These are phyloP conservation scores for Tipula helvola DNA, from an alignment of 2,888 invertebrate species.

Conservation along the genomic window DNA sequence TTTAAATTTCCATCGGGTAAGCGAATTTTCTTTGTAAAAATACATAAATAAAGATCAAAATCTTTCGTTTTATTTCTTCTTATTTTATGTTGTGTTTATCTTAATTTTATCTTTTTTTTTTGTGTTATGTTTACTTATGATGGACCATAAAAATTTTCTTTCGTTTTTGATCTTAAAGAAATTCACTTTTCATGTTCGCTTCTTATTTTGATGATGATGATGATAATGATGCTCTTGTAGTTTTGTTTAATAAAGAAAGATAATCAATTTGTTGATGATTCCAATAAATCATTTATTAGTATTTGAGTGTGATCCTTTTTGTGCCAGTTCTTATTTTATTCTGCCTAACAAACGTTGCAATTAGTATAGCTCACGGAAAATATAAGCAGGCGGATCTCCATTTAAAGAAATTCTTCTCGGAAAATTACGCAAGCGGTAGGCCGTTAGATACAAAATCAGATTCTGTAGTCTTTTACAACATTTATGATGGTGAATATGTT, in stretches of 20 bases:
- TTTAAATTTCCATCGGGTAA: conserved; percentile 13
- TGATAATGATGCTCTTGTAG: too few relatives aligned
- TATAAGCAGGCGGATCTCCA: too few relatives aligned
- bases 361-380: too few relatives aligned
- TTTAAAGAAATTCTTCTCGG: too few relatives aligned
- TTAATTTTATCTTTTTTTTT: not conserved
- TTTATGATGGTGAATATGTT: too few relatives aligned
- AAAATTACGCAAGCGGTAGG: too few relatives aligned
- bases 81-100: not conserved
- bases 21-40: not conserved
- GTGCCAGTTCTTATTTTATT: not conserved
- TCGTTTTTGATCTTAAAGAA: not conserved
- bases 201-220: not conserved
- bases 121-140: not conserved
- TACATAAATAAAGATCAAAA: not conserved
- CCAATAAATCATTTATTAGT: not conserved
- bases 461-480: too few relatives aligned
- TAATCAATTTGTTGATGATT: not conserved
- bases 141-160: not conserved
- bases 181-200: not conserved
- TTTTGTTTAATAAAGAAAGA: not conserved
- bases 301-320: not conserved
- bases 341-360: too few relatives aligned
- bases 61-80: not conserved
- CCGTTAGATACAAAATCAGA: too few relatives aligned